phyloP scores from a whole-genome alignment of 2,797 vertebrate genomes.

The Margarornis squamiger region DNA sequence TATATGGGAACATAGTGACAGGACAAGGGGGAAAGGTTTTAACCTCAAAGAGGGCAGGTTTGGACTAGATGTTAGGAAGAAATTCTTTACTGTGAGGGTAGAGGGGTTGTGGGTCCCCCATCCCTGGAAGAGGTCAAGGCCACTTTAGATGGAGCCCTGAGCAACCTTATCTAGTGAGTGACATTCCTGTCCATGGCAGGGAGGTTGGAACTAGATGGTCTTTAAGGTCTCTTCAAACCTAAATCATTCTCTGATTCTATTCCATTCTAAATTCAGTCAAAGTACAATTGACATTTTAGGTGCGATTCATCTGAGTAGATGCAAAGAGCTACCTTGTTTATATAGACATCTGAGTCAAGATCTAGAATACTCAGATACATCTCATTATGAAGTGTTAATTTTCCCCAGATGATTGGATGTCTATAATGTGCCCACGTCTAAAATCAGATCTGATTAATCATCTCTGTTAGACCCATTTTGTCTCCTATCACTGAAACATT shows the following conservation, averaged over 20 bases:
- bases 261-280: neutral
- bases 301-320: neutral
- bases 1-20: neutral
- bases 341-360: neutral
- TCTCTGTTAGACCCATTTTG: neutral
- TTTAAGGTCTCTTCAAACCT: neutral
- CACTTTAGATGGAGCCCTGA: neutral
- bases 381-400: neutral
- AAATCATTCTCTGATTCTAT: neutral
- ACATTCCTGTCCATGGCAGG: neutral
- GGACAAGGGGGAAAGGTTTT: neutral
- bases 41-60: neutral
- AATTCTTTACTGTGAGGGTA: neutral
- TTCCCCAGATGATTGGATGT: neutral
- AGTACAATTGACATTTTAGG: neutral
- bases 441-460: neutral
- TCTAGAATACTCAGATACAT: neutral
- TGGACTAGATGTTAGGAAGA: neutral
- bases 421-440: neutral
- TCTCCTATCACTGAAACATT: neutral
- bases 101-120: neutral
- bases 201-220: neutral
- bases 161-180: neutral
- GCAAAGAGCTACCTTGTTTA: neutral
- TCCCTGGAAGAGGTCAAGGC: neutral